Evolutionary conservation across 2,888 invertebrate genomes (phyloP), one percentile per base, ranked within the genome.

Genomic region (Aricia artaxerxes): DNA sequence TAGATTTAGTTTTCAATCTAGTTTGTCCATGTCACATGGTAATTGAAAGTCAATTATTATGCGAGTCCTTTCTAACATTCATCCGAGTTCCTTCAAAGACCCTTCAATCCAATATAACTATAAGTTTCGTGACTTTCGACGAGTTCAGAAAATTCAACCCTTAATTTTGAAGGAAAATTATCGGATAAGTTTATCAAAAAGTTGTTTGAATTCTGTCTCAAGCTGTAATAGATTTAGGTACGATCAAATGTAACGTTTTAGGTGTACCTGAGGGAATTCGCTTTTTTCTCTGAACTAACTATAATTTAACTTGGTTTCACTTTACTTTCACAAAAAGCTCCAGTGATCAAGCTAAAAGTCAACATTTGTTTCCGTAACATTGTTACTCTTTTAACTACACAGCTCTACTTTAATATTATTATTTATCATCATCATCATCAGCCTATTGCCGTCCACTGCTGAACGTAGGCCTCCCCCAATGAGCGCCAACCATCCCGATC

Each of bases 231-330:
- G 80, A 83, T 82, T 82, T 83, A 80, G 79, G 76, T 80, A 79
- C 83, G 79, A 81, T 82, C 81, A 78, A 80, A 80, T 80, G 82
- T 80, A 78, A 80, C 80, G 80, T 82, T 82, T 84, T 82, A 84
- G 81, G 57, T 57, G 53, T 69, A 69, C 69, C 69, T 69, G 35
- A 1, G 69, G 69, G 69, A 69, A 35, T 69, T 69, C 16, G 13
- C 69, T 6, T 6, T 13, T 69, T 69, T 69, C 69, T 69, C 69
- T 69, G 69, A 69, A 38, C 69, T 69, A 5, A 69, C 38, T 35
- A 5, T 35, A 69, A 69, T 69, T 69, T 69, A 38, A 69, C 38
- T 69, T 38, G 35, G 38, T 69, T 69, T 69, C 38, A 69, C 69
- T 69, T 69, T 69, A 69, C 69, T 69, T 69, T 69, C 13, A 38